Conservation (phyloP, 1,140 invertebrate genomes). For the Heterodera schachtii region DNA sequence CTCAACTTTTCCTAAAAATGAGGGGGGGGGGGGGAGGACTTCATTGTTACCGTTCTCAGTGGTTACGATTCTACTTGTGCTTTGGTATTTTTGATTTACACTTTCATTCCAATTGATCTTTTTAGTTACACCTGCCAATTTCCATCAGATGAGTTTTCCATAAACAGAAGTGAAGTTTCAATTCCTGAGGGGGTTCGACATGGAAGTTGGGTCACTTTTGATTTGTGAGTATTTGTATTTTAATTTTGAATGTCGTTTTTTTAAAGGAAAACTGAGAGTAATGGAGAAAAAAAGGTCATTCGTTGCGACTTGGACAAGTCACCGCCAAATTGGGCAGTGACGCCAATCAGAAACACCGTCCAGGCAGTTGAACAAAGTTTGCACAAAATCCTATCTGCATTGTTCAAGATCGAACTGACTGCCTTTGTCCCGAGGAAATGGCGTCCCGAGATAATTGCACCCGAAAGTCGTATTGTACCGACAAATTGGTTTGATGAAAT, state of each 20-base stretch:
- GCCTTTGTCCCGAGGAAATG: slow-evolving; percentile 16
- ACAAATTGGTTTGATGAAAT: slow-evolving; percentile 9
- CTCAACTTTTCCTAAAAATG: too few relatives aligned
- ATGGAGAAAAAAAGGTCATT: not conserved
- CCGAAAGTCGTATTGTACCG: not conserved
- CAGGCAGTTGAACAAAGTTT: not conserved
- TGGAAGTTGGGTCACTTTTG: slow-evolving; percentile 22
- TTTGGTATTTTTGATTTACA: too few relatives aligned
- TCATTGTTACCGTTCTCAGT: too few relatives aligned
- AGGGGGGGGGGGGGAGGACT: too few relatives aligned
- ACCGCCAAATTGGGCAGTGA: slow-evolving; percentile 4
- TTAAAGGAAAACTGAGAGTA: not conserved
- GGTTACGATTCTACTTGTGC: too few relatives aligned
- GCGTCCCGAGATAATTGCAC: not conserved
- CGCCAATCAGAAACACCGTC: not conserved
- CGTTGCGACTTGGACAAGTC: not conserved
- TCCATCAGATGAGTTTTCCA: not conserved
- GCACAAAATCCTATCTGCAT: not conserved
- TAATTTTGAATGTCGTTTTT: not conserved
- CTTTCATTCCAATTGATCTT: too few relatives aligned
- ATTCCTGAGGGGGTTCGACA: not conserved
- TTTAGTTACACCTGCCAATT: not conserved
- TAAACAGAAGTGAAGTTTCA: not conserved
- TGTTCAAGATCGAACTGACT: slow-evolving; percentile 10
- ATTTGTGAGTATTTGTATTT: not conserved